phyloP scores from a whole-genome alignment of 2,888 invertebrate species.

The Latheticus oryzae region DNA sequence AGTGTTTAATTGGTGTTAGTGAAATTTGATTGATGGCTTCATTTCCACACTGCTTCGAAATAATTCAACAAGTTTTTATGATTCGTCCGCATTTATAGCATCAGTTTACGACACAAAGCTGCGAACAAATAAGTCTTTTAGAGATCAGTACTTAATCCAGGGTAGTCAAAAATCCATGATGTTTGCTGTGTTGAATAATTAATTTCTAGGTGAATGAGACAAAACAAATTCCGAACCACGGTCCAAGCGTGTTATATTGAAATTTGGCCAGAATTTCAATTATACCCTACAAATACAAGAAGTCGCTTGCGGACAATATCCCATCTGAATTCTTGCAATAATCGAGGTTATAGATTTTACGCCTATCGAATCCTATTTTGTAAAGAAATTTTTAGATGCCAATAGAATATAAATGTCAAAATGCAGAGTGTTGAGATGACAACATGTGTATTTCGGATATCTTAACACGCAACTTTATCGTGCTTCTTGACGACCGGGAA shows the following conservation, averaged over 20 bases:
- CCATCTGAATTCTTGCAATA: constrained; percentile 27
- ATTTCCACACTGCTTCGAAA: too few species aligned
- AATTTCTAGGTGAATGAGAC: constrained; percentile 10
- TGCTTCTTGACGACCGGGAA: constrained; percentile 38
- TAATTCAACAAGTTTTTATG: too few species aligned
- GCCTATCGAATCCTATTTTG: constrained; percentile 25
- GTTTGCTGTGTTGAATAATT: constrained; percentile 2
- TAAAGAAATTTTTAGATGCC: constrained; percentile 30
- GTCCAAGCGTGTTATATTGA: constrained; percentile 20
- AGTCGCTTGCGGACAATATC: constrained; percentile 21
- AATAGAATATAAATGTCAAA: constrained; percentile 35
- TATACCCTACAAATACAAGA: constrained; percentile 10
- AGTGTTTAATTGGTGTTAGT: constrained; percentile 1
- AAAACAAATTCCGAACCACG: constrained; percentile 26
- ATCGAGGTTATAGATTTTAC: constrained; percentile 11
- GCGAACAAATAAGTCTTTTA: constrained; percentile 9
- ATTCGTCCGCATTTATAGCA: constrained; percentile 1
- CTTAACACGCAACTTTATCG: constrained; percentile 33
- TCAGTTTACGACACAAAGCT: constrained; percentile 5
- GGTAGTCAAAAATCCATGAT: constrained; percentile 1
- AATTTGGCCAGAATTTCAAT: constrained; percentile 34
- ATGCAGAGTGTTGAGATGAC: constrained; percentile 37
- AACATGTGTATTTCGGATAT: constrained; percentile 30
- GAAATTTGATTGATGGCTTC: too few species aligned
- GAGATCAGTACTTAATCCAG: not conserved